These are phyloP conservation scores for Simalia tracyae DNA, from an alignment of 2,797 vertebrate species.

Conservation along the genomic window DNA sequence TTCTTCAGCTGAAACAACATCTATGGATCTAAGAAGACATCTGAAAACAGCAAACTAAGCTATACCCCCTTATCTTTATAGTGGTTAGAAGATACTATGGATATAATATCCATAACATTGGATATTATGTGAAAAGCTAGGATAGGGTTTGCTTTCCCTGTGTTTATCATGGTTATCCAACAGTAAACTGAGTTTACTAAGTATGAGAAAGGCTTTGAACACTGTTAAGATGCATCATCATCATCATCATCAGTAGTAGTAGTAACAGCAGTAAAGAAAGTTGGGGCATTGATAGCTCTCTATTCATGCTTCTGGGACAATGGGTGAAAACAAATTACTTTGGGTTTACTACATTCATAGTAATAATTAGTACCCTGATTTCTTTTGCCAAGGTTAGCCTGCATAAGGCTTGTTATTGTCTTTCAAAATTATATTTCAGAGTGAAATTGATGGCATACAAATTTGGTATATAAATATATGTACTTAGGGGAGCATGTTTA, in stretches of 20 bases:
- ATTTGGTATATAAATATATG: background rate
- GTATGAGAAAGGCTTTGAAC: background rate
- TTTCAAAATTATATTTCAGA: constrained; percentile 11
- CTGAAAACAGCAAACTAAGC: background rate
- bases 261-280: background rate
- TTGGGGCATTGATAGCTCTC: background rate
- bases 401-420: constrained; percentile 15
- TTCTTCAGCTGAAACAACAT: background rate
- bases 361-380: background rate
- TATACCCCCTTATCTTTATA: background rate
- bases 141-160: background rate
- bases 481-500: constrained; percentile 18
- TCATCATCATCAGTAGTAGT: background rate
- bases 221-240: background rate
- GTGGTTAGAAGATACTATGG: background rate
- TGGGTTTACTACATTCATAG: background rate
- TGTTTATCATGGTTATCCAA: background rate
- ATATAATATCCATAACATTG: background rate
- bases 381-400: background rate
- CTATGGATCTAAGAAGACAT: background rate
- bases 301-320: background rate
- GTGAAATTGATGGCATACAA: background rate
- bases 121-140: background rate
- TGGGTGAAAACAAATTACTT: background rate
- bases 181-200: background rate